Percentiles rank a stretch among this genome's conserved stretches.
Conservation (phyloP, 2,888 invertebrate species). For the Drosophila testacea region DNA sequence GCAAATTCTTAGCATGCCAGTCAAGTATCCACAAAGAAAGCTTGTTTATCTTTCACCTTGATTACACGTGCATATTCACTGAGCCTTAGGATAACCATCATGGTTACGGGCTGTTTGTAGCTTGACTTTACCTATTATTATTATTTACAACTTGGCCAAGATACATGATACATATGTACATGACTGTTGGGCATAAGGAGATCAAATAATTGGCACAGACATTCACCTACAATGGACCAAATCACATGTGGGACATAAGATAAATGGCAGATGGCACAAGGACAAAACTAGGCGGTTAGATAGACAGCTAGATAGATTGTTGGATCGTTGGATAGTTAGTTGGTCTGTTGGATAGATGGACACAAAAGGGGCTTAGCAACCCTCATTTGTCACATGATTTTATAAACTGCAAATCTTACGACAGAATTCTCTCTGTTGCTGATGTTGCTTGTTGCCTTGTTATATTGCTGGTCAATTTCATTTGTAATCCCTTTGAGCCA, state of each 20-base stretch:
- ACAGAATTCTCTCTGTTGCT: conserved; percentile 29
- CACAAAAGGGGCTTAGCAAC: conserved; percentile 59
- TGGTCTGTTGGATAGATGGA: conserved; percentile 16
- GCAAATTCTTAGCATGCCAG: background rate
- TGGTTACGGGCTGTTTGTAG: conserved; percentile 16
- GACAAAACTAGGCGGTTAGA: conserved; percentile 44
- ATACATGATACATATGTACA: background rate
- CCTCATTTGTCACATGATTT: conserved; percentile 78
- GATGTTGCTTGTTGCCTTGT: conserved; percentile 52
- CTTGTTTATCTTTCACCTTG: conserved; percentile 17
- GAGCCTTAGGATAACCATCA: conserved; percentile 32
- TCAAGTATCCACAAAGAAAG: background rate
- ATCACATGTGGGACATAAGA: conserved; percentile 58
- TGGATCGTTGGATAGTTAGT: conserved; percentile 10
- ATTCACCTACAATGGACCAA: conserved; percentile 44
- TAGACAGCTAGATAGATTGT: conserved; percentile 38
- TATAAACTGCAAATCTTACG: conserved; percentile 73
- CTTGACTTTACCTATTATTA: conserved; percentile 52
- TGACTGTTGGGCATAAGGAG: conserved; percentile 28
- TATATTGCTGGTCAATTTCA: conserved; percentile 78
- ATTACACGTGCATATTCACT: conserved; percentile 4
- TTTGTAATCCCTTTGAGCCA: conserved; percentile 76
- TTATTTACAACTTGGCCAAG: conserved; percentile 52
- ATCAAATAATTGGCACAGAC: conserved; percentile 60
- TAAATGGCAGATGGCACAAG: conserved; percentile 46